phyloP scores from a whole-genome alignment of 2,797 vertebrate genomes.

The Lagorchestes hirsutus region DNA sequence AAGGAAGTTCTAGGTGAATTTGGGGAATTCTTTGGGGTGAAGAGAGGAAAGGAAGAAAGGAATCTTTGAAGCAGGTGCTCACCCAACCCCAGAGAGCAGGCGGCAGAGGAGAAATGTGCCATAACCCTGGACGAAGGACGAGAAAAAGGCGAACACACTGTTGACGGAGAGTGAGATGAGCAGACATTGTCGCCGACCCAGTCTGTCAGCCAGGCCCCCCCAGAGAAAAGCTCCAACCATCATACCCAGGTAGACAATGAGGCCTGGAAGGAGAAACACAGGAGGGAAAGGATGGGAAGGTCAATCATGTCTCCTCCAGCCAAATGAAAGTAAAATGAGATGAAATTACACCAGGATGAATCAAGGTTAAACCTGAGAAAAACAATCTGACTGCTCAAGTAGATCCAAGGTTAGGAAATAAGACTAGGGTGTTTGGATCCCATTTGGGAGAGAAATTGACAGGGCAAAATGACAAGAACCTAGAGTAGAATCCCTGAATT shows the following conservation, averaged over 20 bases:
- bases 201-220: conserved; percentile 95
- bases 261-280: conserved; percentile 85
- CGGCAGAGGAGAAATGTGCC: conserved; percentile 97
- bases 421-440: not conserved
- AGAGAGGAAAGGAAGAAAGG: not conserved
- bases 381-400: conserved; percentile 24
- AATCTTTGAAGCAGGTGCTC: conserved; percentile 78
- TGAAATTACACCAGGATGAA: not conserved
- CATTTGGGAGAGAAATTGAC: not conserved
- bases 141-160: conserved; percentile 98
- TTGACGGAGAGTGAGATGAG: conserved; percentile 99
- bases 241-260: conserved; percentile 98
- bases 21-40: not conserved
- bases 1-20: not conserved
- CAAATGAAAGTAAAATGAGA: not conserved
- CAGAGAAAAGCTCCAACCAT: conserved; percentile 98
- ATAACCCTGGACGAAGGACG: conserved; percentile 98
- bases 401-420: conserved; percentile 12
- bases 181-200: conserved; percentile 95
- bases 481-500: not conserved
- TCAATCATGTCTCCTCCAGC: not conserved
- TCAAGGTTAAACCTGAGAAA: not conserved
- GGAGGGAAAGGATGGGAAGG: not conserved
- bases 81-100: conserved; percentile 96
- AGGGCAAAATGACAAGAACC: not conserved